phyloP scores from a whole-genome alignment of 2,888 invertebrate genomes.

The Caenorhabditis zanzibari region DNA sequence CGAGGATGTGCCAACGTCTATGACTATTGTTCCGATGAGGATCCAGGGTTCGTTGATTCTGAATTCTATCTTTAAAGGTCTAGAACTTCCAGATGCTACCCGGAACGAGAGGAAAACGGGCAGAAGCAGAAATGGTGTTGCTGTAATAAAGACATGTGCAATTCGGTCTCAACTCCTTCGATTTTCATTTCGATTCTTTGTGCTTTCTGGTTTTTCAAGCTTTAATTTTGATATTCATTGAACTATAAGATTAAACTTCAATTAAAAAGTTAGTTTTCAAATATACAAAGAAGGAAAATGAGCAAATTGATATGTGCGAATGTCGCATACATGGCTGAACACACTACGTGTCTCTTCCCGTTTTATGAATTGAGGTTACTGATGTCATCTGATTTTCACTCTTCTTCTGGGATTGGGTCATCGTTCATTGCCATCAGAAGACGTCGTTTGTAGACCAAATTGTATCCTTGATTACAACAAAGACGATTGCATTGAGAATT shows the following conservation, averaged over 20 bases:
- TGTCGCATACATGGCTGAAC: constrained; percentile 54
- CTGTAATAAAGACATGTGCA: constrained; percentile 51
- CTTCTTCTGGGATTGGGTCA: constrained; percentile 53
- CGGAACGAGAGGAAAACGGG: constrained; percentile 33
- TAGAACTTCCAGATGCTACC: constrained; percentile 42
- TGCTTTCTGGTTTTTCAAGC: constrained; percentile 20
- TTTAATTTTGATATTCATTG: constrained; percentile 10
- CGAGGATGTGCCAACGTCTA: constrained; percentile 66
- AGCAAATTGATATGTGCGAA: constrained; percentile 47
- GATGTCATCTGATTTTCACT: constrained; percentile 11
- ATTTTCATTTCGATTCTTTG: neutral
- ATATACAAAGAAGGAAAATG: constrained; percentile 32
- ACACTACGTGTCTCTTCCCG: constrained; percentile 47
- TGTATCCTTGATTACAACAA: constrained; percentile 74
- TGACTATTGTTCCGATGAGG: constrained; percentile 61
- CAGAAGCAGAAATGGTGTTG: constrained; percentile 56
- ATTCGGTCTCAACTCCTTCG: constrained; percentile 20
- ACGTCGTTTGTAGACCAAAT: constrained; percentile 71
- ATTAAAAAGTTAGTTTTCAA: constrained; percentile 18
- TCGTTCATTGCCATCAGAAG: constrained; percentile 67
- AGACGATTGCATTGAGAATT: constrained; percentile 69
- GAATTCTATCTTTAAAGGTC: neutral
- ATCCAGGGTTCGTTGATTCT: constrained; percentile 39
- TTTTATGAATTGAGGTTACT: constrained; percentile 40
- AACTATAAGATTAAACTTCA: constrained; percentile 28